Evolutionary conservation across 2,888 invertebrate species (phyloP), one percentile per base, ranked within the genome.

Genomic region (Halocaridina rubra): DNA sequence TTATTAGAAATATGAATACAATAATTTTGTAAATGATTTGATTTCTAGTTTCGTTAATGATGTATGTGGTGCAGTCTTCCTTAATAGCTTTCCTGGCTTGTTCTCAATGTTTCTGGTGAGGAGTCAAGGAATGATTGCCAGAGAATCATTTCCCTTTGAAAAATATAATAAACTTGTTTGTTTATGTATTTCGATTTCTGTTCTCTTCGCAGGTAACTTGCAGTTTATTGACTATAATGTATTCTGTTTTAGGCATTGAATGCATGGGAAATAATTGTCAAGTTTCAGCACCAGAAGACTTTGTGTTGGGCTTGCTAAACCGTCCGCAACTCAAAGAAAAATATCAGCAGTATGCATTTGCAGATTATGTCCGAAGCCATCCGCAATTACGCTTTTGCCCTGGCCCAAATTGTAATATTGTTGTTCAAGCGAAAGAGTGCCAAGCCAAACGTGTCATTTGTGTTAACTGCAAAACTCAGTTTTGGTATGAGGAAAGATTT

Each of bases 261-360:
- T 99, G 99, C 92, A 99, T 99, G 99, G 97, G 97, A 71, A 95
- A 95, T 90, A 95, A 96, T 88, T 99, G 99, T 92, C 95, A 95
- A 90, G 95, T 98, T 59, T 93, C 98, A 89, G 97, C 96, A n/a
- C 97, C 98, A 7, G 98, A 98, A 92, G 98, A 98, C 91, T 96
- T 98, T 93, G 97, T 98, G 22, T 92, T 98, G 85, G 95, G 95
- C 84, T 93, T 97, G 90, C 93, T 98, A 84, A 94, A 94, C 80
- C 95, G 96, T 90, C 95, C 97, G 59, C 93, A 94, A 71, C 93
- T 97, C 90, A 93, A 97, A 88, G 97, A 97, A 90, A 96, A 97
- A 90, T 99, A 98, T 92, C 97, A 98, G 90, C 96, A 97, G 90
- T 97, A 98, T 91, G 95, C 97, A 90, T 99, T 98, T 91, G 95